phyloP scores from a whole-genome alignment of 2,113 vertebrate species.

The Hippotragus niger region DNA sequence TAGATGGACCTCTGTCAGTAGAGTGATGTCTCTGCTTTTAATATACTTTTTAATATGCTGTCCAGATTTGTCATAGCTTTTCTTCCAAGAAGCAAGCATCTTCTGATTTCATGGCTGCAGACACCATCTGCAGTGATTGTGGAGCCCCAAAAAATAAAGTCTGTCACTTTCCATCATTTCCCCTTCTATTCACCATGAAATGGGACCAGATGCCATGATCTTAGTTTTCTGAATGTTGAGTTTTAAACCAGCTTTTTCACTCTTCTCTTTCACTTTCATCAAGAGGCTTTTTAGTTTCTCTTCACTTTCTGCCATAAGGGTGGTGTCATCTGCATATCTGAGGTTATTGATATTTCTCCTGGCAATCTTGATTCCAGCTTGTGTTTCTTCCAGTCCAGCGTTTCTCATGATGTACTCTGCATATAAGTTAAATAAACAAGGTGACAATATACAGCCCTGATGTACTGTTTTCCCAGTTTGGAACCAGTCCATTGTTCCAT shows the following conservation, averaged over 20 bases:
- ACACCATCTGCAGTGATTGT: background rate
- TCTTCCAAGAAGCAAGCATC: background rate
- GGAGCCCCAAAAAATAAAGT: rapidly evolving
- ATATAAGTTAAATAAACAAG: background rate
- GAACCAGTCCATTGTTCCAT: background rate
- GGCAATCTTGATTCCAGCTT: background rate
- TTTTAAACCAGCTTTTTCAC: background rate
- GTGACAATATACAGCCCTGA: background rate
- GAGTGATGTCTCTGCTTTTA: background rate
- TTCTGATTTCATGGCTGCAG: background rate
- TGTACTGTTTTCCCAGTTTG: background rate
- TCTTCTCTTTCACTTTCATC: background rate
- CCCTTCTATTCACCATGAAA: background rate
- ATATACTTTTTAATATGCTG: background rate
- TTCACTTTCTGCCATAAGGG: background rate
- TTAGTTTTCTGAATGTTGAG: background rate
- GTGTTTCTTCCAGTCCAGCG: rapidly evolving
- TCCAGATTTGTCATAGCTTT: background rate
- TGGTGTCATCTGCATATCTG: background rate
- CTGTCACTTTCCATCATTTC: background rate
- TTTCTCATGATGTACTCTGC: background rate
- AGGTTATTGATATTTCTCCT: background rate
- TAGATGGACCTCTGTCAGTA: background rate
- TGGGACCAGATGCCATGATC: background rate
- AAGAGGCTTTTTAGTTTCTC: background rate